Percentiles rank a stretch among this genome's conserved stretches.
Conservation (phyloP, 1,140 invertebrate species). For the Coptotermes formosanus region DNA sequence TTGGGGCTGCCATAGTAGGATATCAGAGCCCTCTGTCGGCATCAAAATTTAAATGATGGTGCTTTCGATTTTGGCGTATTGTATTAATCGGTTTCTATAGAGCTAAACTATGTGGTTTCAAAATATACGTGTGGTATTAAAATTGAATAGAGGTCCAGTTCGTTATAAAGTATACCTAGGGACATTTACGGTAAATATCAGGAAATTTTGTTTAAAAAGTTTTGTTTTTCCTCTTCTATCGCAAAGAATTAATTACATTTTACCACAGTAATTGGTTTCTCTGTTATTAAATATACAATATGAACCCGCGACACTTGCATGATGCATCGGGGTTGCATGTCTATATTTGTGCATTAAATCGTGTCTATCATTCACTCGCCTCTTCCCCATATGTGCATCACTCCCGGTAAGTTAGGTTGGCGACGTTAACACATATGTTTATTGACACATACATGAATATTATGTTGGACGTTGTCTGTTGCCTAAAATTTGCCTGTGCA, state of each 20-base stretch:
- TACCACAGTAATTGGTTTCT: conserved; percentile 15
- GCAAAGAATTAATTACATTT: conserved; percentile 18
- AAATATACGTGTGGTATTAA: conserved; percentile 12
- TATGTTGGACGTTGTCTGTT: no score
- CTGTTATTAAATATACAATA: not conserved
- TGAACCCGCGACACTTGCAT: not conserved
- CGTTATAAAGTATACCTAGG: not conserved
- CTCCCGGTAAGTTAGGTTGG: no score
- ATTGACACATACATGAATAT: no score
- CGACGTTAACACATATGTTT: no score
- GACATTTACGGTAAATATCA: not conserved
- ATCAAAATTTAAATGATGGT: conserved; percentile 14
- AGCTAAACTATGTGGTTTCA: conserved; percentile 16
- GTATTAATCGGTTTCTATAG: conserved; percentile 13
- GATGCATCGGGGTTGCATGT: not conserved
- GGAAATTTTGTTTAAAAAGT: not conserved
- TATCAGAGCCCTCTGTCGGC: conserved; percentile 3
- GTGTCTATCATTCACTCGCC: no score
- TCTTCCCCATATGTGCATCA: no score
- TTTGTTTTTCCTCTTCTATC: not conserved
- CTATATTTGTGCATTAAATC: not conserved
- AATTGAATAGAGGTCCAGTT: not conserved
- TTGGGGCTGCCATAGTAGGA: not conserved
- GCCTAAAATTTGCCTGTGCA: no score
- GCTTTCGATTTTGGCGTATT: conserved; percentile 18